Conservation (phyloP, 1,140 invertebrate species). For the Planococcus citri region DNA sequence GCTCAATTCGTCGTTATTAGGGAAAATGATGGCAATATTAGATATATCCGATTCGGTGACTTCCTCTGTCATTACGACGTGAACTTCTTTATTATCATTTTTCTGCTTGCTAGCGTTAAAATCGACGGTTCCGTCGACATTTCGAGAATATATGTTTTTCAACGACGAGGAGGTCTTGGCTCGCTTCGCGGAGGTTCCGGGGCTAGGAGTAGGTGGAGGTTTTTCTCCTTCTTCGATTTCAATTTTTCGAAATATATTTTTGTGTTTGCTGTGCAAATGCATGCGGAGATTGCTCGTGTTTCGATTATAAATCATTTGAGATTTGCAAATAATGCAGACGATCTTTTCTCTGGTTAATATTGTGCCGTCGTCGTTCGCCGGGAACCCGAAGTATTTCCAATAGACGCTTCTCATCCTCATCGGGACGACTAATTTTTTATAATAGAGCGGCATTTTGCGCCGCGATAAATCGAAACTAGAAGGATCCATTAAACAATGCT, state of each 20-base stretch:
- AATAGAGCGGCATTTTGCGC: conserved; percentile 24
- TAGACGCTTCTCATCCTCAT: conserved; percentile 48
- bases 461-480: not conserved
- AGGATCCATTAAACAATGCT: not conserved
- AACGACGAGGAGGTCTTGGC: not conserved
- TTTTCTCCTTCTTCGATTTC: not conserved
- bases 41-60: conserved; percentile 2
- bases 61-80: not conserved
- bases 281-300: conserved; percentile 50
- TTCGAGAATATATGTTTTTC: not conserved
- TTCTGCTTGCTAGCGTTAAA: not conserved
- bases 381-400: conserved; percentile 53
- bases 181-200: too few species aligned
- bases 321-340: conserved; percentile 47
- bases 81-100: not conserved
- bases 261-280: conserved; percentile 48
- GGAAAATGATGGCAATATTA: conserved; percentile 11
- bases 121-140: not conserved
- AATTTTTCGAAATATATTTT: conserved; percentile 26
- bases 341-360: conserved; percentile 50
- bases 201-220: not conserved
- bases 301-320: conserved; percentile 46
- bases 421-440: conserved; percentile 42
- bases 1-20: not conserved
- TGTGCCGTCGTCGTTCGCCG: conserved; percentile 44